These are phyloP conservation scores for Tragelaphus scriptus DNA, from an alignment of 2,113 vertebrate genomes.

Conservation along the genomic window DNA sequence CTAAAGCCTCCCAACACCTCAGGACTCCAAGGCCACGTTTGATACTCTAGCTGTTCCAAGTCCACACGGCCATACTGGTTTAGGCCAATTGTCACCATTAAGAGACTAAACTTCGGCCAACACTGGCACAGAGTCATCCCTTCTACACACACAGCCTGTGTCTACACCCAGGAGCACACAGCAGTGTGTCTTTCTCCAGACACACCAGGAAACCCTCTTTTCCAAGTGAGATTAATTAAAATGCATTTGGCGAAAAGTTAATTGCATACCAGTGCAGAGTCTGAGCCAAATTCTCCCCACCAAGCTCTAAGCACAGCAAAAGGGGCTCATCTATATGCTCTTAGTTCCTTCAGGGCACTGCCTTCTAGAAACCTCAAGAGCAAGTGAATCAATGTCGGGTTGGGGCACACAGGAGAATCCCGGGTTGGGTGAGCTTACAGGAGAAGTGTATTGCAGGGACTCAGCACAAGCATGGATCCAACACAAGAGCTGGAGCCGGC, in stretches of 20 bases:
- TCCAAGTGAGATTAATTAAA: background rate
- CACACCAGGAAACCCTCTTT: background rate
- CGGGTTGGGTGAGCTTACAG: accelerated
- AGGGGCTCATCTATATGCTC: background rate
- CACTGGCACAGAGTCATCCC: accelerated
- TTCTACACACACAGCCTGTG: background rate
- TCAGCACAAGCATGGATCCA: too few relatives aligned
- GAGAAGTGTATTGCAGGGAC: accelerated
- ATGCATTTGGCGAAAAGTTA: background rate
- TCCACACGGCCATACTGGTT: accelerated
- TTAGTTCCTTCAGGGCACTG: background rate
- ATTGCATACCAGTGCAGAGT: too few relatives aligned
- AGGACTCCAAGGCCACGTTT: background rate
- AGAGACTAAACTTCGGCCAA: background rate
- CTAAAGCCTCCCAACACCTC: background rate
- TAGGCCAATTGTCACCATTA: accelerated
- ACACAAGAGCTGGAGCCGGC: background rate
- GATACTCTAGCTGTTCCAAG: background rate
- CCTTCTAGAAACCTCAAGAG: background rate
- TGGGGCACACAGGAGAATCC: too few relatives aligned
- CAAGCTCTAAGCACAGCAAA: background rate
- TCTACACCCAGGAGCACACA: too few relatives aligned
- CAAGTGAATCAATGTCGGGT: background rate
- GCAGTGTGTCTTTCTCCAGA: background rate
- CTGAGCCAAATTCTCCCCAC: background rate